Evolutionary conservation across 2,888 invertebrate species (phyloP), one percentile per base, ranked within the genome.

Genomic region (Limnephilus auricula): DNA sequence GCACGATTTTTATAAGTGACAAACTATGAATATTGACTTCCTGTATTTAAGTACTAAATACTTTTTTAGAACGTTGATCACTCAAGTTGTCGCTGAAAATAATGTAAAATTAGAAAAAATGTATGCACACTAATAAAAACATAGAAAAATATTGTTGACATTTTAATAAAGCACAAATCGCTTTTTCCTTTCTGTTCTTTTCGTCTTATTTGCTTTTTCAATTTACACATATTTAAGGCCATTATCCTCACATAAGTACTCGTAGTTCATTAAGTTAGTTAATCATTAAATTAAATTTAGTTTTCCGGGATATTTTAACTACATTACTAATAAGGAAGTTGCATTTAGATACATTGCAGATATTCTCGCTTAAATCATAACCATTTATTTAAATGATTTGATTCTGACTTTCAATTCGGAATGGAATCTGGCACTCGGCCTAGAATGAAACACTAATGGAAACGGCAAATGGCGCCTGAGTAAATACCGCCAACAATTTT

Each of bases 401-500:
- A 88, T 88, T 32, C 78, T 30, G 34, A 79, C 80, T 89, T 89
- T 37, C 40, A 40, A 80, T 78, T 32, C 87, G 87, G 30, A 88
- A 15, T 79, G 89, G 45, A 89, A 80, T 40, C 10, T 30, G 79
- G 40, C 89, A 79, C 79, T 80, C 80, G 30, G 45, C 40, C 34
- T 84, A 89, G 87, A 92, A 88, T 50, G 89, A 79, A 89, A 91
- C 89, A 90, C 90, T 92, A 90, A 92, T 90, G 82, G 89, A 92
- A 92, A 90, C 89, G 87, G 91, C 80, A 88, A 91, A 89, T 83
- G 91, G 90, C 90, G 89, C 88, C 84, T 31, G 91, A 85, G 92
- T 90, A 91, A 91, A 91, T 89, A 89, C 92, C 80, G 89, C 88
- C 83, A 91, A 91, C 92, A 91, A 91, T 92, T 90, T 91, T 90